These are phyloP conservation scores for Chaetops frenatus DNA, from an alignment of 2,113 vertebrate species.

Conservation along the genomic window DNA sequence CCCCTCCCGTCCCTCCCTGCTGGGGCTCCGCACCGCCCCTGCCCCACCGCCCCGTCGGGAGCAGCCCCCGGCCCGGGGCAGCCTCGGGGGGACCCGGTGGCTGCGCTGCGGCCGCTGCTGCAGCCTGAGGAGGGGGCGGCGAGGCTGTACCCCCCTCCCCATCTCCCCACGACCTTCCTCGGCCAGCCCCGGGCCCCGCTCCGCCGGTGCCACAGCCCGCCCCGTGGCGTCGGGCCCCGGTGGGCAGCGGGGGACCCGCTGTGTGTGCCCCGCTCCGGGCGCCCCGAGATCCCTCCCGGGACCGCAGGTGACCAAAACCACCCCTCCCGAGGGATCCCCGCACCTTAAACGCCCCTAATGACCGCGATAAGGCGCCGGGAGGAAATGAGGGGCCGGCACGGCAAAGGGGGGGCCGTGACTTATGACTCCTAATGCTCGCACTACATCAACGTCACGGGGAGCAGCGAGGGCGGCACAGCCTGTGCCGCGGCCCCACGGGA, in stretches of 20 bases:
- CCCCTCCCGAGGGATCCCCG: not conserved
- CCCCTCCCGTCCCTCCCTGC: too few species aligned
- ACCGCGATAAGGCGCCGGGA: constrained; percentile 71
- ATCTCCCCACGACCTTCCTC: not conserved
- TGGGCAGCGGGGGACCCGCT: not conserved
- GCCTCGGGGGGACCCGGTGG: too few species aligned
- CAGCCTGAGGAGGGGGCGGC: not conserved
- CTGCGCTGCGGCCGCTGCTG: not conserved
- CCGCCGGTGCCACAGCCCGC: not conserved
- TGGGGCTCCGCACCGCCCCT: not conserved
- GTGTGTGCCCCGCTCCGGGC: too few species aligned
- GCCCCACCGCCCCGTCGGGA: not conserved
- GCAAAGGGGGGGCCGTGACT: constrained; percentile 66
- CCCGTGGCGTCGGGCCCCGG: not conserved
- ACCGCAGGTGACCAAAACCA: constrained; percentile 36
- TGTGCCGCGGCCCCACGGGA: not conserved
- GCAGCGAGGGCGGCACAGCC: not conserved
- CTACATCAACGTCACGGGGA: constrained; percentile 76
- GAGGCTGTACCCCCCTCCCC: not conserved
- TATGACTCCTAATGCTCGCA: constrained; percentile 76
- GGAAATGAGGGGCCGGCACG: constrained; percentile 67
- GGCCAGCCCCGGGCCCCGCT: not conserved
- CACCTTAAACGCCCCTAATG: constrained; percentile 66
- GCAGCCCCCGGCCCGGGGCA: not conserved
- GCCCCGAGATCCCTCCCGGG: not conserved